Evolutionary conservation across 64 coral and sea anemone species (phyloP), one percentile per base, ranked within the genome.

Genomic region (Stichodactyla mertensii): DNA sequence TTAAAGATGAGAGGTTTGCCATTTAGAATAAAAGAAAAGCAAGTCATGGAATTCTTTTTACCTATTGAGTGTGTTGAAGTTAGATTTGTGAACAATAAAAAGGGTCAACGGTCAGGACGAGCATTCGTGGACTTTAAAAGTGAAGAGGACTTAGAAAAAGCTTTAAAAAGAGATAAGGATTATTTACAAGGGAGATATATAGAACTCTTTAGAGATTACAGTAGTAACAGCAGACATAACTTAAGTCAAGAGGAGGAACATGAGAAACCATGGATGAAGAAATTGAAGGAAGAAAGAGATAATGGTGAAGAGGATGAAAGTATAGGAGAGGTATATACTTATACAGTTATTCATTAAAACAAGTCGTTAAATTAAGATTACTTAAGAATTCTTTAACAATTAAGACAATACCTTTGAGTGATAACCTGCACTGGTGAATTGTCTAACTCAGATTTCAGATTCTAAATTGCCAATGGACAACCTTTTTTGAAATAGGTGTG

Each of bases 1-100:
- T 55, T 92, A 19, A 99, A 99, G 78, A 88, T 99, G 87, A 92
- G 91, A 86, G 97, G 97, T n/a, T 61, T 99, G 4, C 97, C 97
- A 71, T 99, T 99, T 77, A 92, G 82, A 71, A 62, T 88, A 24
- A 95, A 95, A 77, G 87, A 95, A 56, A 86, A 95, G 80, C 83
- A 95, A 16, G 93, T 99, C 57, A 80, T 14, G 27, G 91, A 95
- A 9, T 99, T 99, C 57, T 92, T 99, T 86, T 78, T 85, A 24
- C 97, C 97, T 18, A 12, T 99, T 55, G 89, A 86, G 83, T 71
- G 85, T 26, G 77, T 90, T 69, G 81, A 82, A 16, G 87, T 99
- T 77, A 84, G 97, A 53, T 77, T 99, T 54, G 87, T 92, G 4
- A 85, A 90, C 51, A 90, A 92, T 59, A 87, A 82, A 6, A 77